Evolutionary conservation across 64 coral and sea anemone genomes (phyloP).

Genomic region (Astreopora myriophthalma): DNA sequence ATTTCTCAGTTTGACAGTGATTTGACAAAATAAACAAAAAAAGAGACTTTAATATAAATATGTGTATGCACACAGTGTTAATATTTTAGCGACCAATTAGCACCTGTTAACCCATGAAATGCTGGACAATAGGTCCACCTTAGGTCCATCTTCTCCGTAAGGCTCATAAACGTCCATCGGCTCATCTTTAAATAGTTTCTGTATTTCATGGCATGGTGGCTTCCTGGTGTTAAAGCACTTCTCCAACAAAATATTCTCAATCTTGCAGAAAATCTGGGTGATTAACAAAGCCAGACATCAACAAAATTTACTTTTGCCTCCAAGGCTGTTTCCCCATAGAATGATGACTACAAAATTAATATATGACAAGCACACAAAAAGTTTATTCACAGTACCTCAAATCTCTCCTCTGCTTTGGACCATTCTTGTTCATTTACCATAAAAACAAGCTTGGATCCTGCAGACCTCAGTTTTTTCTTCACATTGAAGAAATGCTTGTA

Average conservation of each 20-base stretch:
- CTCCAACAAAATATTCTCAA: background rate
- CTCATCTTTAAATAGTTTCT: background rate
- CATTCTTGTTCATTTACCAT: background rate
- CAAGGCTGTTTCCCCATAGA: background rate
- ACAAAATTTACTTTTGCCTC: background rate
- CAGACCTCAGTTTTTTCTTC: constrained; percentile 14
- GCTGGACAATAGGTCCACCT: background rate
- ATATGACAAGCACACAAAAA: background rate
- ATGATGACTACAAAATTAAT: background rate
- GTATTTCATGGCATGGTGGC: background rate
- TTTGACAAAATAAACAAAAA: no score
- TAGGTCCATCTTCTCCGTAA: background rate
- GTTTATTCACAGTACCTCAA: background rate
- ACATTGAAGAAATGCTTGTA: constrained; percentile 33
- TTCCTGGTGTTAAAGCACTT: background rate
- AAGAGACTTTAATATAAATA: background rate
- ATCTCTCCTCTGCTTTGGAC: background rate
- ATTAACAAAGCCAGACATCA: background rate
- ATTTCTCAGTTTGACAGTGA: no score
- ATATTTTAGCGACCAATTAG: background rate
- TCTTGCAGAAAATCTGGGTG: background rate
- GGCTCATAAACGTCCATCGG: background rate
- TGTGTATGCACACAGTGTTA: background rate
- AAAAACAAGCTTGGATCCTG: background rate
- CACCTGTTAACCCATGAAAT: constrained; percentile 64